Evolutionary conservation across 2,797 vertebrate species (phyloP), one percentile per base, ranked within the genome.

Genomic region (Melanogrammus aeglefinus): DNA sequence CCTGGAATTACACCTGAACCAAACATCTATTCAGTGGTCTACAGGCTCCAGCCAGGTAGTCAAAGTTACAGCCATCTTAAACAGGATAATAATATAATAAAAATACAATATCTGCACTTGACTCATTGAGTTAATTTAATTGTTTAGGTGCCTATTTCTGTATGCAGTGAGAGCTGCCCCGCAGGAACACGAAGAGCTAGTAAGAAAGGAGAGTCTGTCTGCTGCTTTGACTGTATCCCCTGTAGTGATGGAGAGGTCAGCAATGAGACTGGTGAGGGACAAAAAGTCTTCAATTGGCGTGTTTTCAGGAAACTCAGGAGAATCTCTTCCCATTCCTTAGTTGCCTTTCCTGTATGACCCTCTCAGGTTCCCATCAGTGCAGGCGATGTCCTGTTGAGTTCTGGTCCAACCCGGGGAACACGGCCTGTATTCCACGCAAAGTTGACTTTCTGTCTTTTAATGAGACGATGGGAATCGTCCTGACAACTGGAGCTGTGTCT

Each of bases 11-110:
- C 41, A 80, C 2, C 76, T 95, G 7, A 90, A 93, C 16, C 86
- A 93, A 18, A 90, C 92, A 3, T 85, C 84, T 0, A 91, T 94
- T 83, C 86, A 86, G 51, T 95, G 95, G 95, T 89, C 84, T 80
- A 87, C 82, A 51, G 91, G 91, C 75, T 86, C 78, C 14, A 85
- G 74, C 73, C 81, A 85, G 88, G 91, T 93, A 75, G 41, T 44
- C 24, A 27, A 12, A 63, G 21, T 72, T 44, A 6, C 36, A 1
- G 0, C 35, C 57, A 9, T 66, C 57, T 66, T 27, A 66, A 69
- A 0, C 6, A 21, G 18, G 21, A 21, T 21, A 44, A 16, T 70
- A 18, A 71, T 4, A 69, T 21, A 39, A 4, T 14, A 72, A 33
- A 5, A 18, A 31, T 75, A 7, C 10, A 69, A 13, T n/a, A 24